These are phyloP conservation scores for Laterallus jamaicensis DNA, from an alignment of 2,113 vertebrate genomes.

Conservation along the genomic window DNA sequence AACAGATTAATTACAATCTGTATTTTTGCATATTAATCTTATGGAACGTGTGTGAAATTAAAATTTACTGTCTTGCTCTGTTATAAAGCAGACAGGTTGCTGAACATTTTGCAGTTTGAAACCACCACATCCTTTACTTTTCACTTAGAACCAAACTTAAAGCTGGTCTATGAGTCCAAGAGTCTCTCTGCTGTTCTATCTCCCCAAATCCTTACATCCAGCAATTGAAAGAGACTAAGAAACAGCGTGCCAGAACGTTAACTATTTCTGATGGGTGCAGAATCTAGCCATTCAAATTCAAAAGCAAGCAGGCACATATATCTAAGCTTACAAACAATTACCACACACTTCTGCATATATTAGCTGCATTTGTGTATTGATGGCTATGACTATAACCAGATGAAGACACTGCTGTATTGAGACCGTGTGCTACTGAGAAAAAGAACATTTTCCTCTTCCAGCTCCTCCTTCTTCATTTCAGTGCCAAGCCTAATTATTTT, in stretches of 20 bases:
- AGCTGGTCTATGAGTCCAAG: neutral
- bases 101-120: neutral
- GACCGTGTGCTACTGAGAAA: neutral
- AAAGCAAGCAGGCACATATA: neutral
- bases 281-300: neutral
- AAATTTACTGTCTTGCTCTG: neutral
- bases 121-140: neutral
- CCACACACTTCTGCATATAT: neutral
- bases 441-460: neutral
- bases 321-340: neutral
- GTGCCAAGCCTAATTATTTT: neutral
- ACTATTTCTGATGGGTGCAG: neutral
- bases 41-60: neutral
- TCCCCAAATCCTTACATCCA: neutral
- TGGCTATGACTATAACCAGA: neutral
- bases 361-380: neutral
- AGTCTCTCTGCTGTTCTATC: neutral
- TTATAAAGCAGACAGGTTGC: neutral
- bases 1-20: neutral
- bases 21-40: neutral
- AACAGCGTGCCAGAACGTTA: neutral
- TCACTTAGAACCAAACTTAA: neutral
- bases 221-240: neutral
- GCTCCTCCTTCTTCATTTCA: neutral
- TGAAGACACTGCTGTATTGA: neutral